Base-by-base conservation (phyloP, 2,888 invertebrate genomes). In the Chloroclysta siterata region DNA sequence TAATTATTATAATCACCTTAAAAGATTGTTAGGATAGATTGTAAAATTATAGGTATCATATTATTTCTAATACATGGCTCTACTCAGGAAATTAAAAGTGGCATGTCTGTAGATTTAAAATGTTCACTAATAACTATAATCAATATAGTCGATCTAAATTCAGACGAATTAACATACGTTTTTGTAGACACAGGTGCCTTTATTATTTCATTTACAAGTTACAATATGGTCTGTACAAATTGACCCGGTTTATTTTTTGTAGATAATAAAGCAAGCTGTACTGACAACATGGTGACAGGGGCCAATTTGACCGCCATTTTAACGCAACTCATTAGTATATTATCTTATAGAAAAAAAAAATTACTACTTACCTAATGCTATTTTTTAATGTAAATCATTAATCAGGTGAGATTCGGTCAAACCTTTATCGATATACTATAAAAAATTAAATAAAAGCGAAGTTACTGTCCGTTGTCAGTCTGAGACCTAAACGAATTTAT, bases 1-100 rank as follows among this genome's bases (percentile, higher is more conserved):
- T 42, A 29, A 53, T 53, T 53, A 53, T 28, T 29, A 29, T 44
- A 29, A 53, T 29, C 29, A 53, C 29, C 28, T 29, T 22, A 29
- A 29, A 11, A 53, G 28, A 28, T 44, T n/a, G n/a, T n/a, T 44
- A 29, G 11, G 14, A 29, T n/a, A n/a, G 15, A 22, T 22, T 22
- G 8, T 44, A 15, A n/a, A n/a, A 44, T 5, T 44, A 15, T 44
- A 44, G 15, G 15, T 44, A 41, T 41, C 0, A n/a, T n/a, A n/a
- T 15, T n/a, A n/a, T n/a, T n/a, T 15, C 8, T 8, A 4, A 41
- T 44, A 1, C 7, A 6, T 8, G 13, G n/a, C 22, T 41, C 2
- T 7, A 44, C 44, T 7, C 7, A 15, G 2, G 15, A 44, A 15
- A 8, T 15, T 15, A 15, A 44, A n/a, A n/a, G n/a, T 41, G 7